A percentile compares a stretch with the other conserved stretches of the same genome.
Evolutionary conservation across 2,797 vertebrate species (phyloP).

Genomic region (Sciurus vulgaris): DNA sequence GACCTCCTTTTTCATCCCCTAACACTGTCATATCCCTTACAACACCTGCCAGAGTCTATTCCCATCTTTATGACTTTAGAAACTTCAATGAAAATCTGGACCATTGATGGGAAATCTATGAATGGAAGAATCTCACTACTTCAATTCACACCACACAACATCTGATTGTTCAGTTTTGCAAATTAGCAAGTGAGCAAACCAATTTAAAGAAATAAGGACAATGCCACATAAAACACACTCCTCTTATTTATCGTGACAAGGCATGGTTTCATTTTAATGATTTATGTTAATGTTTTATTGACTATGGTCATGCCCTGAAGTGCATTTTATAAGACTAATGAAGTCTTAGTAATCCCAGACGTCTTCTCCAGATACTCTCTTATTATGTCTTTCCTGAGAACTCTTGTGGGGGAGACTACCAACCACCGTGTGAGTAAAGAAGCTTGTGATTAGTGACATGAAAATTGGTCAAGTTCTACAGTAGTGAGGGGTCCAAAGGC

Average conservation of each 20-base stretch:
- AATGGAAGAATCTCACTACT: constrained; percentile 67
- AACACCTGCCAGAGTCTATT: neutral
- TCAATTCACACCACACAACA: constrained; percentile 63
- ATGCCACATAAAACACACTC: constrained; percentile 76
- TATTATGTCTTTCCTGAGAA: constrained; percentile 77
- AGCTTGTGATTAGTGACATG: constrained; percentile 70
- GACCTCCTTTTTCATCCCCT: neutral
- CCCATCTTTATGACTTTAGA: neutral
- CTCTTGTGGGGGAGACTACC: constrained; percentile 69
- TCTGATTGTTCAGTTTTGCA: constrained; percentile 69
- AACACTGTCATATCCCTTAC: neutral
- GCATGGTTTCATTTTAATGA: constrained; percentile 80
- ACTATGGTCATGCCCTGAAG: constrained; percentile 78
- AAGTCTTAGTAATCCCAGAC: constrained; percentile 80
- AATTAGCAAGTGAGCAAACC: constrained; percentile 79
- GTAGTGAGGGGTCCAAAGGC: constrained; percentile 27
- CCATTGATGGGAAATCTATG: constrained; percentile 65
- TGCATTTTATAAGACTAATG: constrained; percentile 81
- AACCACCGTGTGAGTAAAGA: constrained; percentile 63
- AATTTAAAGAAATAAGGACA: constrained; percentile 76
- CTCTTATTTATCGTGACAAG: constrained; percentile 76
- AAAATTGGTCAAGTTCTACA: constrained; percentile 61
- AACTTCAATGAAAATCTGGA: constrained; percentile 29
- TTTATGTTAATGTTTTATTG: constrained; percentile 83
- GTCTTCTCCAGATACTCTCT: constrained; percentile 70